Evolutionary conservation across 2,888 invertebrate species (phyloP), one percentile per base, ranked within the genome.

Genomic region (Listrodromus nycthemerus): DNA sequence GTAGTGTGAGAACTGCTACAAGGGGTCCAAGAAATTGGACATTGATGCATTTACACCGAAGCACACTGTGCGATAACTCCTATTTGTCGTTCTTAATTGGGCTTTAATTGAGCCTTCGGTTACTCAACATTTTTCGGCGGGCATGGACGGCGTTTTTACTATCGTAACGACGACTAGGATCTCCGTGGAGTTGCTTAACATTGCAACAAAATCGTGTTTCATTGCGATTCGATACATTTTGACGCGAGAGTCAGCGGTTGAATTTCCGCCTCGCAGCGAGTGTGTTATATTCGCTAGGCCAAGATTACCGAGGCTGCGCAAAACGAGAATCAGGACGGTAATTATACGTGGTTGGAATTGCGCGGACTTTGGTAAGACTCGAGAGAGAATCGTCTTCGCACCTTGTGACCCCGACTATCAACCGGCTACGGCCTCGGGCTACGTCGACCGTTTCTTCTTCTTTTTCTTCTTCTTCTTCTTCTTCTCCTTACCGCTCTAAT

Each of bases 381-480:
- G 55, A 66, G 77, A 66, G 77, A 84, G 79, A 79, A 84, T 82
- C 83, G 83, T 85, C 80, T 80, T 78, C 65, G 71, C 71, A 58
- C 70, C 78, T 65, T 70, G 79, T 82, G 84, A 84, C 84, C 84
- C 84, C 84, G 79, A 79, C 84, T 82, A 84, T 84, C 82, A 84
- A 82, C 84, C 81, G 79, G 76, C 82, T 66, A 73, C 76, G 71
- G 75, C 84, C 82, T 78, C 75, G 37, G 84, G 84, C 84, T 76
- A 89, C 89, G 86, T 86, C 87, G 90, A 87, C 87, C 87, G 89
- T 87, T 82, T 76, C 85, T 69, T 84, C 82, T 87, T 87, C 87
- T 88, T 87, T 87, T 83, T 86, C 80, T 76, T 80, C 86, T 80
- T 37, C 41, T 45, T 45, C 41, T 82, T 81, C 85, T 69, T 5